Evolutionary conservation across 2,113 vertebrate genomes (phyloP).

Genomic region (Collichthys lucidus): DNA sequence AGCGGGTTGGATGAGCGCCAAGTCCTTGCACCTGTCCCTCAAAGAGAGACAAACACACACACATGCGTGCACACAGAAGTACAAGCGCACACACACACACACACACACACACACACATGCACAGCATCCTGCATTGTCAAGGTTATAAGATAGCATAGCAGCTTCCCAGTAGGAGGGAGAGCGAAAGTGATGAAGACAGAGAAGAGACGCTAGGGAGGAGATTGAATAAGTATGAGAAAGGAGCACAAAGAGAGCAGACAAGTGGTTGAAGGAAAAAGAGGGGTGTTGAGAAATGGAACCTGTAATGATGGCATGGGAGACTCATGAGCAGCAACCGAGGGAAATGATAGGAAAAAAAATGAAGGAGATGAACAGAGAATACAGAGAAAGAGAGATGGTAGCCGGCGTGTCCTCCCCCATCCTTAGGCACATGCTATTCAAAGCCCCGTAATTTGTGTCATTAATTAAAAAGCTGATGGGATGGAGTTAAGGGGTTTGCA

Average conservation of each 20-base stretch:
- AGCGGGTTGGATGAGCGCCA: conserved; percentile 61
- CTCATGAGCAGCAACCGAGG: conserved; percentile 41
- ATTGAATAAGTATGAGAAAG: conserved; percentile 62
- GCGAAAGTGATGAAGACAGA: conserved; percentile 45
- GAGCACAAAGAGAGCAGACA: conserved; percentile 62
- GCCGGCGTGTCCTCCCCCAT: conserved; percentile 69
- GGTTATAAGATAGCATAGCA: conserved; percentile 72
- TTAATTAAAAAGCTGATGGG: conserved; percentile 82
- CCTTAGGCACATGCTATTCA: conserved; percentile 82
- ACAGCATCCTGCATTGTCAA: conserved; percentile 71
- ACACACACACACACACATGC: background rate
- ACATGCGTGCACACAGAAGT: background rate
- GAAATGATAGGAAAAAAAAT: conserved; percentile 50
- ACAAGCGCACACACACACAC: background rate
- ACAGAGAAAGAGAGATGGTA: conserved; percentile 62
- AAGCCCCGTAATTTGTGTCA: conserved; percentile 81
- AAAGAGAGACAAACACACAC: conserved; percentile 55
- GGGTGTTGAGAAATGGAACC: conserved; percentile 75
- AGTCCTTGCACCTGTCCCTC: conserved; percentile 80
- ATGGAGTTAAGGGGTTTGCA: conserved; percentile 70
- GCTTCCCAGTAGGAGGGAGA: conserved; percentile 50
- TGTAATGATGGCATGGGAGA: conserved; percentile 70
- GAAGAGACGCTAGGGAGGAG: conserved; percentile 54
- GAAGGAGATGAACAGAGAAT: conserved; percentile 50
- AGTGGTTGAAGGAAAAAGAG: conserved; percentile 62